phyloP scores from a whole-genome alignment of 1,140 invertebrate genomes.

The Chionoecetes opilio region DNA sequence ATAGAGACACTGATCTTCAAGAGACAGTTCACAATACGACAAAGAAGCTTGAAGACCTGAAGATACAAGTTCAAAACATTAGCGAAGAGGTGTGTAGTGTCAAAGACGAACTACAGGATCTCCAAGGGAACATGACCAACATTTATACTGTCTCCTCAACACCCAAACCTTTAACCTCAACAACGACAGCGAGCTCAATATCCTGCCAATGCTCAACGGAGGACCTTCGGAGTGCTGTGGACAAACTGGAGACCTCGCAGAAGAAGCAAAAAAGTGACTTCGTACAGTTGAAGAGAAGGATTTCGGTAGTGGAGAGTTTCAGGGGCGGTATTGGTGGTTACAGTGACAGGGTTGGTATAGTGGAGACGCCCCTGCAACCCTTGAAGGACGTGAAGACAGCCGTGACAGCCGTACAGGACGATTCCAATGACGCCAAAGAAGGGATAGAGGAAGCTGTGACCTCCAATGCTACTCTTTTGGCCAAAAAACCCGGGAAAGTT shows the following conservation, averaged over 20 bases:
- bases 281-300: background rate
- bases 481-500: background rate
- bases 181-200: background rate
- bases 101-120: background rate
- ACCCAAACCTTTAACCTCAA: background rate
- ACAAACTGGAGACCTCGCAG: conserved; percentile 44
- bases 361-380: background rate
- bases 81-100: conserved; percentile 31
- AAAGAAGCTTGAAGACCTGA: background rate
- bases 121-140: conserved; percentile 35
- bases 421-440: conserved; percentile 8
- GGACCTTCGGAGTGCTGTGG: background rate
- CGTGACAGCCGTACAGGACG: conserved; percentile 46
- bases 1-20: background rate
- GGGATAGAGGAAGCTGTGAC: background rate
- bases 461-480: background rate
- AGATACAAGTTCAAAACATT: conserved; percentile 9
- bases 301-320: background rate
- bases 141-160: background rate
- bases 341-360: conserved; percentile 3
- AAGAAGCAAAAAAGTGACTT: background rate
- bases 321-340: background rate
- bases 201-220: conserved; percentile 46
- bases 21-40: background rate
- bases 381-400: conserved; percentile 37